Base-by-base conservation (phyloP, 2,888 invertebrate species). In the Mamestra brassicae region DNA sequence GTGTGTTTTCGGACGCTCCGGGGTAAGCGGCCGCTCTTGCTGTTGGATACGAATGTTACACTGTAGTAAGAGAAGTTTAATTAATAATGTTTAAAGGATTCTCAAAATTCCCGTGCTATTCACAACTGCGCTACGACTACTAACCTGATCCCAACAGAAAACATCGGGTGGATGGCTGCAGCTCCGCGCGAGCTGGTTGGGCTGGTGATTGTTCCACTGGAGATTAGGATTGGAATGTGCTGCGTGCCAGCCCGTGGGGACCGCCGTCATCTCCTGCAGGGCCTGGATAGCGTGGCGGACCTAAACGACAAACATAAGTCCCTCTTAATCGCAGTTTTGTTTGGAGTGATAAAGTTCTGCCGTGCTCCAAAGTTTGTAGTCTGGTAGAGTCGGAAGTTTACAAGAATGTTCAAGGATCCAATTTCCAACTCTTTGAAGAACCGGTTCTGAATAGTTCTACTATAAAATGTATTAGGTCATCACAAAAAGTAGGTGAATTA, bases 91-190 rank as follows among this genome's bases (percentile, higher is more conserved):
- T 45, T 50, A 15, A 15, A 7, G 4, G 3, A 45, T 1, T 4
- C 1, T 15, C 2, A 17, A 47, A 34, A 78, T n/a, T 17, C 1
- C 15, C 13, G 26, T 47, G 17, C 26, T 57, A 11, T 3, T 36
- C 11, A 13, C 2, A 62, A 26, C 45, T n/a, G 17, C 4, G 60
- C 3, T 60, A 38, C 38, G 38, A 38, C 5, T 38, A 54, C 62
- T 74, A 87, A 96, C 96, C 91, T 97, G 97, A 88, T 98, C 98
- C 97, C 98, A 98, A 87, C 97, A 98, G 93, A 98, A 98, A 82
- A 98, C 98, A 89, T 98, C 98, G 0, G 98, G 98, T 0, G 98
- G 98, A 94, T 98, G 98, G 3, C 98, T 98, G 74, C 98, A 98
- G 90, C 98, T 98, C 76, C 98, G 97, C 2, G 98, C 98, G 69